Evolutionary conservation across 1,140 invertebrate genomes (phyloP), one percentile per base, ranked within the genome.

Genomic region (Neodiprion virginianus): DNA sequence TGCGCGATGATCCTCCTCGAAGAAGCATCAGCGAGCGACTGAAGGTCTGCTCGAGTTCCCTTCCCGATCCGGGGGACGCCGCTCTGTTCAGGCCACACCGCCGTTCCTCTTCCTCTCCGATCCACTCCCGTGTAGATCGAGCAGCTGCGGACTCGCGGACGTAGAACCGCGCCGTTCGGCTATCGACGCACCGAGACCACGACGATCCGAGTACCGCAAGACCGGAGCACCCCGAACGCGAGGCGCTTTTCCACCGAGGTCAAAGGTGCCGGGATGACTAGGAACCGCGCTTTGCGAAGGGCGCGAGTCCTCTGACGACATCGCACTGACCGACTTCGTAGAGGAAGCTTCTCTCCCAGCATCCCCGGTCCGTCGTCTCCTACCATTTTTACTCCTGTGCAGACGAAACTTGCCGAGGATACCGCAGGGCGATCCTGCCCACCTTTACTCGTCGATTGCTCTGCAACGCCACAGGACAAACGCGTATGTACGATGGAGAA

Each of bases 1-100:
- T 79, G 78, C 71, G 72, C 75, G 70, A 69, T 74, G 79, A 73
- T 80, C 85, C 77, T 79, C 79, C 84, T 80, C 82, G 78, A 79
- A 82, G 82, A 79, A 82, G 82, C 81, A 84, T 79, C 84, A 81
- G 82, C 82, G 83, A 81, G 80, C 84, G 83, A 88, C 86, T 88
- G 86, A 86, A 82, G 81, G 80, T 80, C 53, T 61, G 53, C 53
- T 61, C 53, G 53, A 61, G 53, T 61, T 61, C 53, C 53, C 53
- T 61, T 61, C 53, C 53, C 53, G n/a, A 61, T 61, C 53, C 53
- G 53, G 53, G 28, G 53, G 53, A 61, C 53, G 53, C 53, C 53
- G 53, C 5, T 61, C 28, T 40, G 2, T 40, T 2, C 28, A 17
- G 5, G 53, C 53, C 53, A 61, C 53, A 40, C 28, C 28, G 28